phyloP scores from a whole-genome alignment of 2,113 vertebrate species.

The Heterotis niloticus region DNA sequence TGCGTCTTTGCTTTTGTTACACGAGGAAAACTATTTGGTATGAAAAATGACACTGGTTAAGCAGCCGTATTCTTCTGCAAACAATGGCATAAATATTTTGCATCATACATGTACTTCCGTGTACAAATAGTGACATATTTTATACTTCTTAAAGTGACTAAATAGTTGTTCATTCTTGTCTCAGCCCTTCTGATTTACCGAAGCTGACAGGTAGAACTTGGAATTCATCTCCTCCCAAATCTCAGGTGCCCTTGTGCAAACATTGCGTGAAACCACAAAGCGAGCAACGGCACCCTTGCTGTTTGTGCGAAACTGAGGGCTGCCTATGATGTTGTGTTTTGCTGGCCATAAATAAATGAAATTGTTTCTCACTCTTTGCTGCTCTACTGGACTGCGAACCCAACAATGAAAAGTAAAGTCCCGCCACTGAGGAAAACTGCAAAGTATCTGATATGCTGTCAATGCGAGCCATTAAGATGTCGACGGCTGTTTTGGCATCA shows the following conservation, averaged over 20 bases:
- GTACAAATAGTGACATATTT: background rate
- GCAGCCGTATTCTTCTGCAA: no score
- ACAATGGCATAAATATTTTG: background rate
- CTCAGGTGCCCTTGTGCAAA: constrained; percentile 50
- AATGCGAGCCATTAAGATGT: no score
- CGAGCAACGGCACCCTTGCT: no score
- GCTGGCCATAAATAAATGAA: no score
- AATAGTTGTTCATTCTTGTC: background rate
- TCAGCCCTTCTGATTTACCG: constrained; percentile 8
- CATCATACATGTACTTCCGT: background rate
- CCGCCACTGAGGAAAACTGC: no score
- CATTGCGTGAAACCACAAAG: constrained; percentile 30
- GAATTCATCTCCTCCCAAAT: constrained; percentile 48
- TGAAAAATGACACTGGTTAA: no score
- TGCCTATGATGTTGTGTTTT: no score
- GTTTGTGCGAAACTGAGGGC: no score
- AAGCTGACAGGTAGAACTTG: constrained; percentile 31
- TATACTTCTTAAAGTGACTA: background rate
- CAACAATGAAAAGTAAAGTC: no score
- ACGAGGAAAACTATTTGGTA: no score
- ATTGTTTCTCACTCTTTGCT: background rate
- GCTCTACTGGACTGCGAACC: no score
- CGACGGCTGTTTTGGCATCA: background rate
- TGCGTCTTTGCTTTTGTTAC: background rate
- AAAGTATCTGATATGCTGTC: no score